Percentiles rank a stretch among this genome's conserved stretches.
These are phyloP conservation scores for Pseudocheirus occidentalis DNA, from an alignment of 2,797 vertebrate species.

Conservation along the genomic window DNA sequence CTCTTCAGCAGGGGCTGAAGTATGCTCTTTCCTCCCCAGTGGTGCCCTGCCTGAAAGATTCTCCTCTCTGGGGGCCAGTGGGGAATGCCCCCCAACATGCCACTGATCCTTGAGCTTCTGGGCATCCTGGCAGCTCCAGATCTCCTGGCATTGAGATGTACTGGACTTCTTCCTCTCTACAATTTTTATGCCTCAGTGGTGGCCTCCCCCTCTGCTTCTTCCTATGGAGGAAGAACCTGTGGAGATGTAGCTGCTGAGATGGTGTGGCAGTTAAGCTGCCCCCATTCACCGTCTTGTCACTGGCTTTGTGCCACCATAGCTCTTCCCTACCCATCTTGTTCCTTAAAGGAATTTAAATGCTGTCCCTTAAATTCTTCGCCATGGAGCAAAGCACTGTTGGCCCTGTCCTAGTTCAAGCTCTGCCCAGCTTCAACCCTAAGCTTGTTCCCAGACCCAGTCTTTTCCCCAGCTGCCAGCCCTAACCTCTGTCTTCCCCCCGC, in stretches of 20 bases:
- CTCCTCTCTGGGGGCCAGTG: background rate
- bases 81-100: background rate
- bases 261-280: background rate
- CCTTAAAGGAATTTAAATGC: background rate
- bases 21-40: background rate
- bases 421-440: background rate
- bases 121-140: background rate
- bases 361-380: background rate
- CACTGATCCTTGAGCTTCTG: background rate
- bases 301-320: background rate
- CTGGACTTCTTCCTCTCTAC: background rate
- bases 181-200: background rate
- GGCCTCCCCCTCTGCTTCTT: background rate
- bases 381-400: background rate
- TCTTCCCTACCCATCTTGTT: background rate
- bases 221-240: background rate
- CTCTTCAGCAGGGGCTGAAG: background rate
- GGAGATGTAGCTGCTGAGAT: background rate
- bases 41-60: background rate
- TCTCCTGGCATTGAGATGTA: background rate
- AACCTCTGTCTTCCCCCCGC: background rate
- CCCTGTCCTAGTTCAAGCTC: background rate
- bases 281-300: background rate
- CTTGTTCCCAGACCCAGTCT: fast-evolving
- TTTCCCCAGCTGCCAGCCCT: background rate